Conservation (phyloP, 2,888 invertebrate species). For the Platypus cylindrus region DNA sequence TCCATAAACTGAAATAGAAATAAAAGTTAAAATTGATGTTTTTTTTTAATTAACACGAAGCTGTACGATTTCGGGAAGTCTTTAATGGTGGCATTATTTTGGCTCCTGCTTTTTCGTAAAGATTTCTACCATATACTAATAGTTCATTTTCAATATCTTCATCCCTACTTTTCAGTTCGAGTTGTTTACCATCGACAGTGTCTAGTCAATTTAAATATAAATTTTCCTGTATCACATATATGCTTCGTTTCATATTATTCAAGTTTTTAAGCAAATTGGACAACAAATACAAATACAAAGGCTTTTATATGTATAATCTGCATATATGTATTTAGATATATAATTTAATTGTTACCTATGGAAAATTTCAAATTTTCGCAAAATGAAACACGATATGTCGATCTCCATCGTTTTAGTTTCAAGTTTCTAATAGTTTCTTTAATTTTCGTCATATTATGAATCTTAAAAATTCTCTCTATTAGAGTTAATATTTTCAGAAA, state of each 20-base stretch:
- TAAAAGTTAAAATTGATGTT: no score
- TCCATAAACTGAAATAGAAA: constrained; percentile 15
- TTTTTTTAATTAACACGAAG: not conserved
- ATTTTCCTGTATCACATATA: no score
- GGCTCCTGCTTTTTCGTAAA: constrained; percentile 11
- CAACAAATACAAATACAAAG: no score
- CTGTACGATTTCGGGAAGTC: constrained; percentile 16
- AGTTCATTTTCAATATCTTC: constrained; percentile 15
- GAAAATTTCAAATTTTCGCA: constrained; percentile 6
- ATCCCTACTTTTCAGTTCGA: constrained; percentile 1
- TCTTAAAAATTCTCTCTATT: constrained; percentile 8
- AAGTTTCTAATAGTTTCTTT: constrained; percentile 13
- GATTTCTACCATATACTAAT: constrained; percentile 15
- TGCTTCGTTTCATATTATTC: no score
- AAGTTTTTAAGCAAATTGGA: no score
- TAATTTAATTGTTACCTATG: not conserved
- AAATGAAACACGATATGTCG: constrained; percentile 14
- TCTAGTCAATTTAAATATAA: no score
- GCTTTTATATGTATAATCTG: no score
- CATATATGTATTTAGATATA: no score
- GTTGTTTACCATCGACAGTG: no score
- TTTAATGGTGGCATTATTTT: constrained; percentile 16
- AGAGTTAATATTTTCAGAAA: no score
- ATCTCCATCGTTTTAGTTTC: constrained; percentile 13
- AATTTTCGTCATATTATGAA: constrained; percentile 10